Base-by-base conservation (phyloP, 2,888 invertebrate species). In the Ochropacha duplaris region DNA sequence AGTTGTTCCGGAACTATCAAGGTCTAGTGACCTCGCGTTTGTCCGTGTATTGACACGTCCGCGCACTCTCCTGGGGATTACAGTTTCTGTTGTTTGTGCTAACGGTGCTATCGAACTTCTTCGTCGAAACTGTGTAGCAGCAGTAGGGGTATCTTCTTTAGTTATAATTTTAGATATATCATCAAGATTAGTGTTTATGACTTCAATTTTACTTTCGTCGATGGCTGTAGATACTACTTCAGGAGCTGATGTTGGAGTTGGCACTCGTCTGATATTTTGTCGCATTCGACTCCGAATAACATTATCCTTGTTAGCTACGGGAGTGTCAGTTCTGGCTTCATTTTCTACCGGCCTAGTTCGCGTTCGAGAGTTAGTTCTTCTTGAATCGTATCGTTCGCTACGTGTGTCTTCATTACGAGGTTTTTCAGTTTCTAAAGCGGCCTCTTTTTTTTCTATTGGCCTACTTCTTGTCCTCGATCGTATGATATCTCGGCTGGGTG, bases 301-400 rank as follows among this genome's bases (percentile, higher is more conserved):
- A 51, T 66, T 77, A n/a, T 85, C 86, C 74, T 74, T 83, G 54
- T 63, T 78, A 54, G 72, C 60, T 62, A 76, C 71, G 57, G 72
- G 78, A 58, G 78, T 72, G 64, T 78, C 79, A 60, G 68, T 73
- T 64, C 69, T 66, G 55, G 67, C 62, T 69, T 78, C 77, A 49
- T 63, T 76, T 59, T 78, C 75, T 49, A 66, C 62, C 16, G 81
- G 73, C 73, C 81, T 84, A 63, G 78, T 85, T 44, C 89, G 87
- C 55, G 87, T 79, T 74, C 92, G 86, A 73, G 71, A 79, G 49
- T 70, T 76, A 50, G 84, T 86, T 74, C 83, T 88, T 82, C 86
- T 84, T 24, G 87, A 84, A 75, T 88, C 84, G 63, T 87, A 87
- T 83, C 85, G 84, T 80, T 89, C 89, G 79, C 80, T 87, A 57